Percentiles rank a stretch among this genome's conserved stretches.
These are phyloP conservation scores for Campylomormyrus numenius DNA, from an alignment of 2,113 vertebrate genomes.

Conservation along the genomic window DNA sequence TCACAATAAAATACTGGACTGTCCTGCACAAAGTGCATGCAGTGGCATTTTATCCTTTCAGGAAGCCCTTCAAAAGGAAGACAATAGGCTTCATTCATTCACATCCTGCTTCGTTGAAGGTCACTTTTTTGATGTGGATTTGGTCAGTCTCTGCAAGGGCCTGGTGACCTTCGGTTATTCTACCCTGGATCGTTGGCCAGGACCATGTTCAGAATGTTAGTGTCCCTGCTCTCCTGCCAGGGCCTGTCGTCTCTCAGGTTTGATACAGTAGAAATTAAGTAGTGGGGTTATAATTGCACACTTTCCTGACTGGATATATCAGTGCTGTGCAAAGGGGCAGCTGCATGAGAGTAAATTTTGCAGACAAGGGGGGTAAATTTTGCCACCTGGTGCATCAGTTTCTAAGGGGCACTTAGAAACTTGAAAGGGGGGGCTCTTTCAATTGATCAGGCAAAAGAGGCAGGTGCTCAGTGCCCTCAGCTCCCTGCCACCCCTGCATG, in stretches of 20 bases:
- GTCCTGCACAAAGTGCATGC: background rate
- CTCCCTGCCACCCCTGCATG: background rate
- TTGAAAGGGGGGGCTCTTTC: background rate
- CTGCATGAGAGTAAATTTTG: background rate
- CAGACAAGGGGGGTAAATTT: background rate
- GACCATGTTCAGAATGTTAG: background rate
- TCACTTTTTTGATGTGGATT: background rate
- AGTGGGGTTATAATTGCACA: background rate
- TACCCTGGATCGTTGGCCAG: background rate
- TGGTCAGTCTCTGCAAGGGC: background rate
- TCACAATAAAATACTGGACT: background rate
- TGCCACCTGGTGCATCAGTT: background rate
- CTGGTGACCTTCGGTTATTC: background rate
- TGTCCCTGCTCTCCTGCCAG: background rate
- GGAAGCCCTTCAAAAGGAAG: background rate
- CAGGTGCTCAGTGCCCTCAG: background rate
- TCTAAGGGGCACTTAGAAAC: background rate
- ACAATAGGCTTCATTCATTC: background rate
- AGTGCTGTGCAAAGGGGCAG: background rate
- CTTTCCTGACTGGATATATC: background rate
- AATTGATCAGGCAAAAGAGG: background rate
- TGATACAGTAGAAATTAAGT: background rate
- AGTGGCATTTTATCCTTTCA: background rate
- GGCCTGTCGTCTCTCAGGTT: background rate
- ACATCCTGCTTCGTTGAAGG: background rate